A percentile compares a stretch with the other conserved stretches of the same genome.
phyloP scores from a whole-genome alignment of 2,888 invertebrate species.

The Scaptomyza parva region DNA sequence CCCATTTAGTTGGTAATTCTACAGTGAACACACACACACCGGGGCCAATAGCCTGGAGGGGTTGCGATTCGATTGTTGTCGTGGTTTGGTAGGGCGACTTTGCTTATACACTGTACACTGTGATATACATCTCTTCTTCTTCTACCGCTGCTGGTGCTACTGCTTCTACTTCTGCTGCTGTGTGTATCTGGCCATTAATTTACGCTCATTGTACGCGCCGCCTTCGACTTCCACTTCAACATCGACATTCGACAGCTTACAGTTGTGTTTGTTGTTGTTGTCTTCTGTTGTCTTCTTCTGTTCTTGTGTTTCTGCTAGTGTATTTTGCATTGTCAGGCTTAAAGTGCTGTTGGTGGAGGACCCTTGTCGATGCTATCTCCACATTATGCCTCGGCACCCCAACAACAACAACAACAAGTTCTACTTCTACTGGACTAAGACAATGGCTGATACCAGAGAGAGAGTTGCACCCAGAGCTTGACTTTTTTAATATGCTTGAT shows the following conservation, averaged over 20 bases:
- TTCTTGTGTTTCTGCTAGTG: background rate
- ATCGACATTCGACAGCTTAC: slow-evolving; percentile 54
- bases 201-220: slow-evolving; percentile 71
- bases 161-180: too few relatives aligned
- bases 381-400: slow-evolving; percentile 35
- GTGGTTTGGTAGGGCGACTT: slow-evolving; percentile 11
- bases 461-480: slow-evolving; percentile 73
- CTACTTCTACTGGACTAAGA: slow-evolving; percentile 54
- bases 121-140: slow-evolving; percentile 64
- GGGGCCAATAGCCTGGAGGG: background rate
- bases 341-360: slow-evolving; percentile 58
- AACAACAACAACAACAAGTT: slow-evolving; percentile 1
- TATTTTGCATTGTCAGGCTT: slow-evolving; percentile 61
- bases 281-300: too few relatives aligned
- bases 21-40: background rate
- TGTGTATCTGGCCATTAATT: slow-evolving; percentile 72
- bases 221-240: too few relatives aligned
- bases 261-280: slow-evolving; percentile 43
- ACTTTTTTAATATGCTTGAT: slow-evolving; percentile 80
- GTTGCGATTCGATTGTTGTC: background rate
- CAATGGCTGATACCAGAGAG: slow-evolving; percentile 30
- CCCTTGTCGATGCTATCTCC: slow-evolving; percentile 66
- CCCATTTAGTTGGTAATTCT: slow-evolving; percentile 51
- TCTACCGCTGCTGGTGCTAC: too few relatives aligned
- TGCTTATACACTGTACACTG: slow-evolving; percentile 32